These are phyloP conservation scores for Cephus sareptanus DNA, from an alignment of 2,888 invertebrate species.

Conservation along the genomic window DNA sequence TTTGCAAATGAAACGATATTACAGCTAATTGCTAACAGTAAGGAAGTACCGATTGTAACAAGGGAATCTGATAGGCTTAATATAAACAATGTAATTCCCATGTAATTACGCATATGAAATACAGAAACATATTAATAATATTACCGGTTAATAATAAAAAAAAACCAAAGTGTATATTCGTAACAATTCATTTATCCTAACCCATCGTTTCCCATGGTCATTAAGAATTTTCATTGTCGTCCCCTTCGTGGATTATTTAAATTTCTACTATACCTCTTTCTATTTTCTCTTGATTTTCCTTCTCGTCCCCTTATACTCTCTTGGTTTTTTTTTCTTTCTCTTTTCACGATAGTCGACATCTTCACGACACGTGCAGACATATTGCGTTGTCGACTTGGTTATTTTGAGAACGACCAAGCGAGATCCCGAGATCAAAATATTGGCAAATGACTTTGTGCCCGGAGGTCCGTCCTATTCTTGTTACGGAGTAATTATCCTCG, in stretches of 20 bases:
- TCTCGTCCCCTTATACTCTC: background rate
- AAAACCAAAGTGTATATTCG: conserved; percentile 5
- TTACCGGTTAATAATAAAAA: conserved; percentile 42
- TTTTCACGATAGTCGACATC: background rate
- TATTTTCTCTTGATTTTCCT: background rate
- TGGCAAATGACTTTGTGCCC: background rate
- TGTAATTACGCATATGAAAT: conserved; percentile 54
- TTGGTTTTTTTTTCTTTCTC: background rate
- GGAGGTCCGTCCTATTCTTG: background rate
- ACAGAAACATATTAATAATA: conserved; percentile 53
- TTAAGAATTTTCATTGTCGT: background rate
- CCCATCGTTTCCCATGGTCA: background rate
- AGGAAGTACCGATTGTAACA: conserved; percentile 34
- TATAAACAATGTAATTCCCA: conserved; percentile 48
- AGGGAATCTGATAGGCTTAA: conserved; percentile 27
- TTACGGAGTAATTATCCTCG: background rate
- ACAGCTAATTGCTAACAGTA: conserved; percentile 15
- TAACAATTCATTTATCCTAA: background rate
- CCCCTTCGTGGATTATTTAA: background rate
- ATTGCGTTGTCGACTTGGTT: background rate
- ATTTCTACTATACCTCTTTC: background rate
- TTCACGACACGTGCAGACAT: background rate
- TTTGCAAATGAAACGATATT: conserved; percentile 6
- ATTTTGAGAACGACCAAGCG: background rate
- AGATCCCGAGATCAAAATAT: background rate